Evolutionary conservation across 1,140 invertebrate genomes (phyloP).

Genomic region (Leptopilina clavipes): DNA sequence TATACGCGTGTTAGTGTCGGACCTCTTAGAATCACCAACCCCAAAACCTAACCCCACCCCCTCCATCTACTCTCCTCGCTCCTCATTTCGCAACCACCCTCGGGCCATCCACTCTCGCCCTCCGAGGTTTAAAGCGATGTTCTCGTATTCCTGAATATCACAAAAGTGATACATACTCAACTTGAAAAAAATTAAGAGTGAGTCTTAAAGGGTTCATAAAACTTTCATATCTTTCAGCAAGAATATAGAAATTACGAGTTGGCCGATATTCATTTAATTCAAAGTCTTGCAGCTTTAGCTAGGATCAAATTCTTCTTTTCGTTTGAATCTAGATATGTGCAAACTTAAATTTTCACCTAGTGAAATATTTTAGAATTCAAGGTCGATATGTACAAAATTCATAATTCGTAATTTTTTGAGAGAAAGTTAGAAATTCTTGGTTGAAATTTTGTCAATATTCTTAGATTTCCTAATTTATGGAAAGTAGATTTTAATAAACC

Average conservation of each 20-base stretch:
- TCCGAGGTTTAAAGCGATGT: constrained; percentile 70
- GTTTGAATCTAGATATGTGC: too few relatives aligned
- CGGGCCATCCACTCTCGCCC: constrained; percentile 61
- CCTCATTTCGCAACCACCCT: constrained; percentile 57
- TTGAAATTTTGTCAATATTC: neutral
- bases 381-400: neutral
- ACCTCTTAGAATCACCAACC: constrained; percentile 73
- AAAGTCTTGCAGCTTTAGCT: neutral
- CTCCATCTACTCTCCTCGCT: constrained; percentile 35
- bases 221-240: too few relatives aligned
- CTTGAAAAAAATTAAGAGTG: neutral
- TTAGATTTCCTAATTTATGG: constrained; percentile 7
- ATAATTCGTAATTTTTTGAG: neutral
- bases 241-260: too few relatives aligned
- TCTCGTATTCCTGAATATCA: constrained; percentile 56
- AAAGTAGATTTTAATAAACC: neutral
- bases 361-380: neutral
- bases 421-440: neutral
- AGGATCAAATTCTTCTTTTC: too few relatives aligned
- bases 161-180: constrained; percentile 30
- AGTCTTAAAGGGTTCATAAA: too few relatives aligned
- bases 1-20: constrained; percentile 67
- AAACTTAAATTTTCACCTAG: neutral
- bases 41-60: constrained; percentile 55
- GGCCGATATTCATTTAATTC: too few relatives aligned